Evolutionary conservation across 1,140 invertebrate genomes (phyloP).

Genomic region (Conus ventricosus): DNA sequence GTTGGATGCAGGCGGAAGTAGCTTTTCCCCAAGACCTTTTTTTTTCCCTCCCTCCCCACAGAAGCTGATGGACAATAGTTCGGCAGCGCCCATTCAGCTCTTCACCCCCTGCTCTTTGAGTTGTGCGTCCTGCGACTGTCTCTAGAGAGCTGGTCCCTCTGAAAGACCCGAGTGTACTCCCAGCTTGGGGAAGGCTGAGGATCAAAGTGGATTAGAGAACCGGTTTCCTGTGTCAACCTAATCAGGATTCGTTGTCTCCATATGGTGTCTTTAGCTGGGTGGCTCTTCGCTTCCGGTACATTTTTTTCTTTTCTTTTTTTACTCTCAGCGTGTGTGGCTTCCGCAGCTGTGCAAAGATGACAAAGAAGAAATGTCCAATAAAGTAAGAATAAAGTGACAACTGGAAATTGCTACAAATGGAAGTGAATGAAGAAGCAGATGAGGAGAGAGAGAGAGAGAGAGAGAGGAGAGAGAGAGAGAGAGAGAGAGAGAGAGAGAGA

Average conservation of each 20-base stretch:
- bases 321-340: neutral
- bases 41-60: neutral
- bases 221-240: slow-evolving; percentile 18
- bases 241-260: neutral
- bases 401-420: neutral
- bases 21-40: neutral
- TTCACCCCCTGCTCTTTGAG: neutral
- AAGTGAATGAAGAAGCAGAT: neutral
- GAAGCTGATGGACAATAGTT: neutral
- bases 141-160: neutral
- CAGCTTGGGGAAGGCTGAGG: neutral
- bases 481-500: slow-evolving; percentile 2
- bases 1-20: slow-evolving; percentile 12
- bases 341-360: neutral
- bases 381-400: neutral
- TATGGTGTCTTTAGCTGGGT: neutral
- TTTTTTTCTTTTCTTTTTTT: neutral
- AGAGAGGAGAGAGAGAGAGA: neutral
- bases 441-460: neutral
- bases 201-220: neutral
- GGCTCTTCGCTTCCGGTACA: neutral
- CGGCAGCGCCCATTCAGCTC: neutral
- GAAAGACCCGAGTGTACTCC: no score
- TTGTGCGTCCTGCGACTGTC: neutral
- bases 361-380: neutral